A percentile compares a stretch with the other conserved stretches of the same genome.
These are phyloP conservation scores for Lophius americanus DNA, from an alignment of 2,797 vertebrate species.

Conservation along the genomic window DNA sequence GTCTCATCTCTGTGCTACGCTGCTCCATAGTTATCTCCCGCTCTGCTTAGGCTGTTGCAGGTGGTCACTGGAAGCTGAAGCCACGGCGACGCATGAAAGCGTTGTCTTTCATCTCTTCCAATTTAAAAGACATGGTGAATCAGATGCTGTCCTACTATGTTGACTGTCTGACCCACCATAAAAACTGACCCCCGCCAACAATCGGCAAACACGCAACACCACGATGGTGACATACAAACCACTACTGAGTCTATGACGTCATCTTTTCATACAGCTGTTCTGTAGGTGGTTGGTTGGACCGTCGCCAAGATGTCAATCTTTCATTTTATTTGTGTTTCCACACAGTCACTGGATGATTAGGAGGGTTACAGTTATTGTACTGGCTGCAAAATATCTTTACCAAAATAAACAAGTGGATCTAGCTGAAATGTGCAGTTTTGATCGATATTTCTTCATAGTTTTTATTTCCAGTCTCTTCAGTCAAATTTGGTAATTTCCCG, in stretches of 20 bases:
- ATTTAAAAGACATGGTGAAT: constrained; percentile 15
- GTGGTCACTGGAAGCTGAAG: constrained; percentile 27
- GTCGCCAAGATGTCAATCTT: constrained; percentile 34
- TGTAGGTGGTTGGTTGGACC: too few relatives aligned
- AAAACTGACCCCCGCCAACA: constrained; percentile 34
- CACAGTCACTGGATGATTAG: constrained; percentile 30
- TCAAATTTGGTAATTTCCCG: too few relatives aligned
- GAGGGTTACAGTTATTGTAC: constrained; percentile 30
- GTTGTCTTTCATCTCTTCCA: constrained; percentile 13
- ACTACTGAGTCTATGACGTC: constrained; percentile 63
- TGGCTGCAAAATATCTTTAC: too few relatives aligned
- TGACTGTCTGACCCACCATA: constrained; percentile 41
- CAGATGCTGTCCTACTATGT: constrained; percentile 30
- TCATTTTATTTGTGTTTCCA: constrained; percentile 42
- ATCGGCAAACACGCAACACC: constrained; percentile 24
- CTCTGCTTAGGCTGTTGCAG: constrained; percentile 12
- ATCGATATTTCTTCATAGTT: neutral
- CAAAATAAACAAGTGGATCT: neutral
- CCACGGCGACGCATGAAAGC: neutral
- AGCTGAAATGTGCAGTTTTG: constrained; percentile 1
- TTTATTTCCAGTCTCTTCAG: too few relatives aligned
- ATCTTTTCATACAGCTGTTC: constrained; percentile 24
- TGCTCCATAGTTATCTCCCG: constrained; percentile 49
- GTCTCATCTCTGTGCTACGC: constrained; percentile 41
- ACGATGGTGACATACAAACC: constrained; percentile 37